These are phyloP conservation scores for Himalopsyche kuldschensis DNA, from an alignment of 2,888 invertebrate species.

Conservation along the genomic window DNA sequence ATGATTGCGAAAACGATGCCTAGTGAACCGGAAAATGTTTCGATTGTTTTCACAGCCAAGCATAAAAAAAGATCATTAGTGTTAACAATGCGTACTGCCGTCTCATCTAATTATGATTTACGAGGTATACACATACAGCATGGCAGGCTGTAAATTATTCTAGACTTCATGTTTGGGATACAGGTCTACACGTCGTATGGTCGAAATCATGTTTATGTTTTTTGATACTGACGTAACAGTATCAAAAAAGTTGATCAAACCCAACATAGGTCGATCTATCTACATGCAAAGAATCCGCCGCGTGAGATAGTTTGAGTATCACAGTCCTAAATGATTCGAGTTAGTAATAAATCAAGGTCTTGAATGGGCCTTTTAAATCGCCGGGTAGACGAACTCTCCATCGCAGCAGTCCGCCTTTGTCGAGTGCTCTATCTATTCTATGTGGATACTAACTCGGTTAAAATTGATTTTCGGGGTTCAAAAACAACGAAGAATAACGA, in stretches of 20 bases:
- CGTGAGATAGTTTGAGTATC: background rate
- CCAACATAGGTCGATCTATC: background rate
- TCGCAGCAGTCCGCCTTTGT: constrained; percentile 20
- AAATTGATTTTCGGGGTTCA: background rate
- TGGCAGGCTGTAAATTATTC: background rate
- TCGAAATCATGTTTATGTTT: background rate
- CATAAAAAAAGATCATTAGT: background rate
- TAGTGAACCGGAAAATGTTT: background rate
- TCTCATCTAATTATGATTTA: background rate
- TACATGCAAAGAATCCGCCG: background rate
- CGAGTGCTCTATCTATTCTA: constrained; percentile 7
- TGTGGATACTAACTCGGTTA: background rate
- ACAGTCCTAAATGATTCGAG: background rate
- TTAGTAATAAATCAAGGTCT: constrained; percentile 33
- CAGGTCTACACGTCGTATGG: background rate
- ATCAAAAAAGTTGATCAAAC: background rate
- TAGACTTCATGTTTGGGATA: background rate
- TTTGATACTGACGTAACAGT: too few species aligned
- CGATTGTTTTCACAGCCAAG: background rate
- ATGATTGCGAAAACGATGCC: background rate
- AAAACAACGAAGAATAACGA: background rate
- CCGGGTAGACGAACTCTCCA: constrained; percentile 29
- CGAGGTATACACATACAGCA: background rate
- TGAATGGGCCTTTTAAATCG: constrained; percentile 31
- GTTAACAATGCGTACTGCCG: background rate